A percentile compares a stretch with the other conserved stretches of the same genome.
Evolutionary conservation across 30 jellyfish, hydroid and myxozoan species (phyloP).

Genomic region (Catostylus mosaicus): DNA sequence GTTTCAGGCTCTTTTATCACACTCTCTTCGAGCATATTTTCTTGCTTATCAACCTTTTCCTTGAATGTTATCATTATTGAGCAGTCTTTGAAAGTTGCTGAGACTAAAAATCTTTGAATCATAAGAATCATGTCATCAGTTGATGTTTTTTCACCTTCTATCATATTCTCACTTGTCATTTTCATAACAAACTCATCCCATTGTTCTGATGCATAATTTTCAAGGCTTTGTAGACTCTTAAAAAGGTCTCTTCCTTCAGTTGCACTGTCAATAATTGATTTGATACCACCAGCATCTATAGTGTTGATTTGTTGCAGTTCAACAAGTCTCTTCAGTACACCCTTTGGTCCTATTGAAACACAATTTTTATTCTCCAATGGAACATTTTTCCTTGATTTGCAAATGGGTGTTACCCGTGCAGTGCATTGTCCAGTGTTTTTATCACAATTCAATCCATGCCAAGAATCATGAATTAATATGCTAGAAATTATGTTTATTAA

Average conservation of each 20-base stretch:
- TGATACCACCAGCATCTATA: constrained; percentile 50
- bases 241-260: not conserved
- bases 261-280: constrained; percentile 7
- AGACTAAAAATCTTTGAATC: constrained; percentile 65
- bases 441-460: not conserved
- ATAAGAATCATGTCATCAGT: constrained; percentile 11
- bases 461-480: constrained; percentile 38
- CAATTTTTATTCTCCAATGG: constrained; percentile 6
- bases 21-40: not conserved
- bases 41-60: constrained; percentile 1
- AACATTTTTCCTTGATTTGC: not conserved
- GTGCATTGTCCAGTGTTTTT: not conserved
- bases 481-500: constrained; percentile 3
- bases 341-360: constrained; percentile 46
- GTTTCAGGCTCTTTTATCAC: not conserved
- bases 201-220: constrained; percentile 26
- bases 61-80: constrained; percentile 81
- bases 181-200: constrained; percentile 55
- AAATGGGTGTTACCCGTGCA: not conserved
- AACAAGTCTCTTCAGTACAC: constrained; percentile 47
- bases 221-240: constrained; percentile 9
- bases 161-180: not conserved
- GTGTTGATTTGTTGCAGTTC: constrained; percentile 47
- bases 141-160: constrained; percentile 1
- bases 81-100: constrained; percentile 91